phyloP scores from a whole-genome alignment of 2,113 vertebrate species.

The Proteles cristata region DNA sequence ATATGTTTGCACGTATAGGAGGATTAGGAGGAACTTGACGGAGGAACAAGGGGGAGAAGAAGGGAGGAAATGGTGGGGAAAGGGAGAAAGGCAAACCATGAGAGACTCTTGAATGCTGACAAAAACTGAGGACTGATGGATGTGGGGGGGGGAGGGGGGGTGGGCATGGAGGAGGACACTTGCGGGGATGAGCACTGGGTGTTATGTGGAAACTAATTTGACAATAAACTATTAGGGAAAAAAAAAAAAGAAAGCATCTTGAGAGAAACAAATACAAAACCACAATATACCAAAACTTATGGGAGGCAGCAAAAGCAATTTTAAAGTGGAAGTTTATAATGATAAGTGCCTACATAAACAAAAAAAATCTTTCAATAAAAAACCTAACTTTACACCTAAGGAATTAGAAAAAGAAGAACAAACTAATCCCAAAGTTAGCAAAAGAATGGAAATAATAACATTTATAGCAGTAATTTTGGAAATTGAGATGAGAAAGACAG shows the following conservation, averaged over 20 bases:
- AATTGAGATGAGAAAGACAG: background rate
- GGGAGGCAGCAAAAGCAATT: background rate
- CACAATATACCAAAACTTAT: background rate
- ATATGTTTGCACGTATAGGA: too few relatives aligned
- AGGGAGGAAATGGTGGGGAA: too few relatives aligned
- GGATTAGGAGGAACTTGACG: too few relatives aligned
- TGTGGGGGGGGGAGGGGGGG: too few relatives aligned
- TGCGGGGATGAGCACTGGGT: too few relatives aligned
- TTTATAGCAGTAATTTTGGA: background rate
- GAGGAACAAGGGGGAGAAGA: too few relatives aligned
- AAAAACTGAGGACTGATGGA: too few relatives aligned
- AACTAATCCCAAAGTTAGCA: background rate
- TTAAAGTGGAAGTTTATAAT: background rate
- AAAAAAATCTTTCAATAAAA: background rate
- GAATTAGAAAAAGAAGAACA: background rate
- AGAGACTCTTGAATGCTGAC: too few relatives aligned
- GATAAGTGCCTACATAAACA: background rate
- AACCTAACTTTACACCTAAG: background rate
- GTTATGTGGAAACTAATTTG: too few relatives aligned
- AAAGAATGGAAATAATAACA: background rate
- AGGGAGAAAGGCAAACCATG: too few relatives aligned
- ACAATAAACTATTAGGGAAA: too few relatives aligned
- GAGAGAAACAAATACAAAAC: background rate
- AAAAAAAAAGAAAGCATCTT: background rate
- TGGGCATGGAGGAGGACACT: too few relatives aligned